Evolutionary conservation across 1,140 invertebrate species (phyloP).

Genomic region (Coelopa frigida): DNA sequence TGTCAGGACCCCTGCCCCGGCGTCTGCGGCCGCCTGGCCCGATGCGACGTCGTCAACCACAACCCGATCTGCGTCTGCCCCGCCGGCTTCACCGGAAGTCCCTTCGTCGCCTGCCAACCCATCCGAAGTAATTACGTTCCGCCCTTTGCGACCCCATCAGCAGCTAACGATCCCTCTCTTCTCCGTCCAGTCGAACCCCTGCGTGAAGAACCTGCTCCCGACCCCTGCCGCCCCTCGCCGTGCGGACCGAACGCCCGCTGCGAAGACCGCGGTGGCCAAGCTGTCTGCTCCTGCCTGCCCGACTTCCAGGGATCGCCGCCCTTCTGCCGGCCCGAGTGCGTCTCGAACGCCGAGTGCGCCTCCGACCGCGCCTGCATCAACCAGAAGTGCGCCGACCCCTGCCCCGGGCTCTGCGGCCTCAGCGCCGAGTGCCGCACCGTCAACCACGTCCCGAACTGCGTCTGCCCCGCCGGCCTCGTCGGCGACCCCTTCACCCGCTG

Average conservation of each 20-base stretch:
- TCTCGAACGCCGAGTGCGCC: conserved; percentile 70
- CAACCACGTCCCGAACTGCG: conserved; percentile 71
- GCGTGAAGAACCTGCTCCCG: conserved; percentile 46
- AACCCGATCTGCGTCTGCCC: conserved; percentile 68
- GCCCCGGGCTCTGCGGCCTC: conserved; percentile 65
- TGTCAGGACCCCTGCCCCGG: conserved; percentile 63
- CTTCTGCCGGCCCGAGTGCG: conserved; percentile 58
- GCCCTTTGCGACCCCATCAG: no score
- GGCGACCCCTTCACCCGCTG: conserved; percentile 70
- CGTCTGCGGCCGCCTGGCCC: conserved; percentile 59
- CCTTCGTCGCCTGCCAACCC: conserved; percentile 62
- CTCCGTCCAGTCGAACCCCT: conserved; percentile 56
- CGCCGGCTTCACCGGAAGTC: conserved; percentile 59
- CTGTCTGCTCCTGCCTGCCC: conserved; percentile 58
- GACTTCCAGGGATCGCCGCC: conserved; percentile 67
- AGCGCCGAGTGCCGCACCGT: conserved; percentile 73
- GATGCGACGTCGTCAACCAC: conserved; percentile 63
- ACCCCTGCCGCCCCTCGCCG: conserved; percentile 58
- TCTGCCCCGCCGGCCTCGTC: conserved; percentile 62
- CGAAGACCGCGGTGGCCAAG: conserved; percentile 52
- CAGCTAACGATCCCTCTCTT: conserved; percentile 59
- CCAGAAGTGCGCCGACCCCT: conserved; percentile 72
- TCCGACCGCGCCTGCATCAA: conserved; percentile 68
- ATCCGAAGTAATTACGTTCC: conserved; percentile 49
- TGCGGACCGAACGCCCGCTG: conserved; percentile 69